Evolutionary conservation across 2,888 invertebrate species (phyloP).

Genomic region (Cephus pygmeus): DNA sequence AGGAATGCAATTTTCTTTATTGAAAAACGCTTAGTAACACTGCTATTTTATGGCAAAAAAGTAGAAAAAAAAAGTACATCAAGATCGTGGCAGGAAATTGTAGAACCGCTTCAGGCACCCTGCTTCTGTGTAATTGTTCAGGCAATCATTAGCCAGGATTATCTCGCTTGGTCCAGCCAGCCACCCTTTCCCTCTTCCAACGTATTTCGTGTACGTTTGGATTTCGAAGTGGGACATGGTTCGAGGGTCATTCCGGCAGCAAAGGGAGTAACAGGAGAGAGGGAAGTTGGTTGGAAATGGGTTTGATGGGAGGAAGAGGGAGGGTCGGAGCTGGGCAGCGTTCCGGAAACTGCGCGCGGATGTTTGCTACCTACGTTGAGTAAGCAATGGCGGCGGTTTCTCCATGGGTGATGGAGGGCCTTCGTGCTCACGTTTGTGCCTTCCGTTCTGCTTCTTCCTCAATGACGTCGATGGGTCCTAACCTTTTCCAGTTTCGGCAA

Average conservation of each 20-base stretch:
- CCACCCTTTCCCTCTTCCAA: constrained; percentile 34
- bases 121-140: constrained; percentile 47
- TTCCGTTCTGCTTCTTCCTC: constrained; percentile 54
- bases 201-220: constrained; percentile 41
- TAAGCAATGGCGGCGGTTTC: constrained; percentile 41
- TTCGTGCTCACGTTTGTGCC: constrained; percentile 54
- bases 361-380: constrained; percentile 48
- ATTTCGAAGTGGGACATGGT: constrained; percentile 41
- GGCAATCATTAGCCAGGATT: constrained; percentile 59
- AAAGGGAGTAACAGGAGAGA: neutral
- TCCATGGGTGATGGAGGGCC: constrained; percentile 52
- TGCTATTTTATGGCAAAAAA: neutral
- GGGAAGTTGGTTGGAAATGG: constrained; percentile 5
- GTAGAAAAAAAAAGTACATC: neutral
- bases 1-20: neutral
- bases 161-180: constrained; percentile 47
- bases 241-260: constrained; percentile 26
- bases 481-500: neutral
- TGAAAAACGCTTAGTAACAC: neutral
- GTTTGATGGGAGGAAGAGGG: constrained; percentile 24
- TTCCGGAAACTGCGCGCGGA: constrained; percentile 52
- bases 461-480: constrained; percentile 54
- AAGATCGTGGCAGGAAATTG: neutral
- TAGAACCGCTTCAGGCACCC: constrained; percentile 21
- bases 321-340: constrained; percentile 33